Evolutionary conservation across 2,113 vertebrate species (phyloP).

Genomic region (Brachirus orientalis): DNA sequence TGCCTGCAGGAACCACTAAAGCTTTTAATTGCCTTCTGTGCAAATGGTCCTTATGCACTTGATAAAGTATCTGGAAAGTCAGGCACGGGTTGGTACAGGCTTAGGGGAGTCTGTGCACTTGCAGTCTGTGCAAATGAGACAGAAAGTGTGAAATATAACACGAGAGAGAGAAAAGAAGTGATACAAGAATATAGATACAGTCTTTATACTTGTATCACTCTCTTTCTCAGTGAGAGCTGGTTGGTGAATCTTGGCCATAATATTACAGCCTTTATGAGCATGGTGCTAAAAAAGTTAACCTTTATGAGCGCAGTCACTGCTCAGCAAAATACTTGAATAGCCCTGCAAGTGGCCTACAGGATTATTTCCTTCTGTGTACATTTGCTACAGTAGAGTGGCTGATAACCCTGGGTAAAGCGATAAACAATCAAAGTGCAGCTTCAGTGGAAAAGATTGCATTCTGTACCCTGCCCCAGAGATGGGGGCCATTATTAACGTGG

Average conservation of each 20-base stretch:
- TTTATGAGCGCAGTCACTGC: conserved; percentile 57
- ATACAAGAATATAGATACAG: conserved; percentile 36
- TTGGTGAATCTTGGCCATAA: conserved; percentile 47
- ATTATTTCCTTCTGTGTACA: conserved; percentile 72
- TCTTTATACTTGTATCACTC: neutral
- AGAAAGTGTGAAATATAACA: conserved; percentile 37
- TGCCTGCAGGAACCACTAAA: conserved; percentile 98
- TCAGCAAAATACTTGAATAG: conserved; percentile 71
- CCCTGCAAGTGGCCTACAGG: conserved; percentile 43
- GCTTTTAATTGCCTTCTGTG: conserved; percentile 99
- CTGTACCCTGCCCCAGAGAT: conserved; percentile 73
- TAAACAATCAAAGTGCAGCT: conserved; percentile 85
- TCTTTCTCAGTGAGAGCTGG: conserved; percentile 17
- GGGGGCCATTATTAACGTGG: conserved; percentile 83
- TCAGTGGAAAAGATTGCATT: conserved; percentile 83
- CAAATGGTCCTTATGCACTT: conserved; percentile 87
- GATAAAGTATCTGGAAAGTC: conserved; percentile 82
- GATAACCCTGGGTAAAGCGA: conserved; percentile 78
- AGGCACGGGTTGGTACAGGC: conserved; percentile 65
- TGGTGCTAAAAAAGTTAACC: conserved; percentile 51
- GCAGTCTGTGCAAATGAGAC: conserved; percentile 49
- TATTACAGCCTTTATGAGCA: conserved; percentile 61
- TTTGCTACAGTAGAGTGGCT: conserved; percentile 71
- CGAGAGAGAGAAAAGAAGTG: conserved; percentile 12
- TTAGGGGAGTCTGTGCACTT: conserved; percentile 54